Evolutionary conservation across 2,113 vertebrate genomes (phyloP).

Genomic region (Melanostigma gelatinosum): DNA sequence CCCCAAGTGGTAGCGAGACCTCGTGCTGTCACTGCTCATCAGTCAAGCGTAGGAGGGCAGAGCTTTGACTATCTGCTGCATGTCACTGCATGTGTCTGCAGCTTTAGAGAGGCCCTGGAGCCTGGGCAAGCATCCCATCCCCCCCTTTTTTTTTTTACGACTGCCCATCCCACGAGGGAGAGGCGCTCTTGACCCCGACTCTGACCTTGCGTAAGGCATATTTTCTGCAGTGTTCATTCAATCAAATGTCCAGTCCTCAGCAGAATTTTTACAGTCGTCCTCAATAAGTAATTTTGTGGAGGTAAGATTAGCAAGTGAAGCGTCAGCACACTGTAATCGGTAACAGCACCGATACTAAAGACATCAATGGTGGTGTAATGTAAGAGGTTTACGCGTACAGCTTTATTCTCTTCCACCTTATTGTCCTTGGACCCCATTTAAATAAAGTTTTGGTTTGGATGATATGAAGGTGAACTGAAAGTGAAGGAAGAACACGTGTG

Average conservation of each 20-base stretch:
- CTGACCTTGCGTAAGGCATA: constrained; percentile 40
- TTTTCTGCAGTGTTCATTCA: constrained; percentile 31
- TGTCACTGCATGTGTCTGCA: constrained; percentile 62
- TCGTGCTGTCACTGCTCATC: constrained; percentile 70
- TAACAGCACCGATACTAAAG: constrained; percentile 9
- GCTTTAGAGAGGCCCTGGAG: constrained; percentile 58
- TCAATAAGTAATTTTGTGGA: constrained; percentile 44
- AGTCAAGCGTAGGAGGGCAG: constrained; percentile 65
- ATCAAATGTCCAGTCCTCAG: constrained; percentile 48
- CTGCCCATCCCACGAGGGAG: constrained; percentile 30
- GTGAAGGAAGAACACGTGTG: not conserved
- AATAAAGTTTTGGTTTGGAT: constrained; percentile 21
- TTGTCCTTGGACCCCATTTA: constrained; percentile 46
- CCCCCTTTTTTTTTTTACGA: constrained; percentile 13
- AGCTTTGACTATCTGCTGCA: constrained; percentile 70
- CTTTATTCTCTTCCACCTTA: constrained; percentile 34
- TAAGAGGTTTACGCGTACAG: constrained; percentile 9
- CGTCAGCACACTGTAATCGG: constrained; percentile 59
- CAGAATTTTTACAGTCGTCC: constrained; percentile 41
- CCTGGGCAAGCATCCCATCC: constrained; percentile 44
- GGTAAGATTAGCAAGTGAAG: constrained; percentile 50
- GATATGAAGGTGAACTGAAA: constrained; percentile 40
- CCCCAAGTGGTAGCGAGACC: constrained; percentile 57
- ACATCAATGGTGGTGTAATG: constrained; percentile 32
- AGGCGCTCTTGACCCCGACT: constrained; percentile 24